phyloP scores from a whole-genome alignment of 2,113 vertebrate species.

The Myotis brandtii region DNA sequence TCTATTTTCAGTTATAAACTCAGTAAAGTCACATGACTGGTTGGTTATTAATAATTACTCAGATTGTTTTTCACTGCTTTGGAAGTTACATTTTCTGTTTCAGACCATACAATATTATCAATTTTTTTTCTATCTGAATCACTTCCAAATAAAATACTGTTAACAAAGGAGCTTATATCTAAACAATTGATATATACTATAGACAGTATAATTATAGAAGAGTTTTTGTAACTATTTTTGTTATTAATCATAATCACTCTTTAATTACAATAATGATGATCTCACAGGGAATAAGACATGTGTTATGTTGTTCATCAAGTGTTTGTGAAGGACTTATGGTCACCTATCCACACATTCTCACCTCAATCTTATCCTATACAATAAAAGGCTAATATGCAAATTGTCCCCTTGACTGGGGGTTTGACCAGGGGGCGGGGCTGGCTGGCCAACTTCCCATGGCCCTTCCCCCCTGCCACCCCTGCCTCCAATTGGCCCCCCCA shows the following conservation, averaged over 20 bases:
- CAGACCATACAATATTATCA: not conserved
- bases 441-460: no score
- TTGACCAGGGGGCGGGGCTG: no score
- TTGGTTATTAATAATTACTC: not conserved
- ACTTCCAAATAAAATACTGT: not conserved
- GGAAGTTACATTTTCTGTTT: constrained; percentile 42
- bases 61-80: not conserved
- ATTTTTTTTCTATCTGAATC: not conserved
- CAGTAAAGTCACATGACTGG: not conserved
- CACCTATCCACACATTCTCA: not conserved
- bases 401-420: no score
- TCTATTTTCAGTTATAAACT: not conserved
- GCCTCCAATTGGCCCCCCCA: no score
- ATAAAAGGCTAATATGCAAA: no score
- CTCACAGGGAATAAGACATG: not conserved
- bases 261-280: constrained; percentile 2
- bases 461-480: no score
- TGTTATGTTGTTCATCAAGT: not conserved
- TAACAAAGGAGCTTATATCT: not conserved
- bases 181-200: not conserved
- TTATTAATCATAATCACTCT: constrained; percentile 40
- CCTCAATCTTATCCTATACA: not conserved
- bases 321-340: constrained; percentile 1
- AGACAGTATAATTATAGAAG: not conserved
- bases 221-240: constrained; percentile 50